These are phyloP conservation scores for Drosophila paracracens DNA, from an alignment of 2,888 invertebrate species.

Conservation along the genomic window DNA sequence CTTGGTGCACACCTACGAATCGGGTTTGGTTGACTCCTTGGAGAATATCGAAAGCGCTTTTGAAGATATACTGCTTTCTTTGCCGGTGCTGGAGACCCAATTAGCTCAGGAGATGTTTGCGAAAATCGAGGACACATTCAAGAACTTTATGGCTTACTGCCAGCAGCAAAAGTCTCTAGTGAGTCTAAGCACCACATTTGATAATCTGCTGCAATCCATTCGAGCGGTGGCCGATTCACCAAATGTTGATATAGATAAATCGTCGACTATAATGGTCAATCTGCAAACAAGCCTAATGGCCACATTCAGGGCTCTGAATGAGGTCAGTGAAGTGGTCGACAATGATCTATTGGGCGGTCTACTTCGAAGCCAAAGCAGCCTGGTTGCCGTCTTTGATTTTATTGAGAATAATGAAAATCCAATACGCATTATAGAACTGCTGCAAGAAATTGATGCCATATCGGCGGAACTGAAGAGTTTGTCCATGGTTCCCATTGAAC, in stretches of 20 bases:
- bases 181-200: conserved; percentile 54
- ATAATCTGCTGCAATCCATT: conserved; percentile 65
- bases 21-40: conserved; percentile 76
- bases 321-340: conserved; percentile 69
- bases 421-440: conserved; percentile 81
- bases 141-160: conserved; percentile 60
- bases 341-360: conserved; percentile 65
- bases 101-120: conserved; percentile 85
- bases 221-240: conserved; percentile 63
- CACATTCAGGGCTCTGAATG: conserved; percentile 78
- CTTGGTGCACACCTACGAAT: conserved; percentile 83
- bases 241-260: conserved; percentile 78
- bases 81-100: conserved; percentile 84
- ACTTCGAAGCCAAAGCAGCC: conserved; percentile 71
- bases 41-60: conserved; percentile 83
- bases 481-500: conserved; percentile 10
- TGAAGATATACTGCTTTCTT: conserved; percentile 81
- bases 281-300: conserved; percentile 82
- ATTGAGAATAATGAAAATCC: conserved; percentile 81
- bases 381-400: conserved; percentile 81
- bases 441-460: conserved; percentile 82
- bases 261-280: conserved; percentile 75
- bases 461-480: conserved; percentile 71
- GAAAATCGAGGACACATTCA: conserved; percentile 77
- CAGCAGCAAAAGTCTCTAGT: conserved; percentile 42